A percentile compares a stretch with the other conserved stretches of the same genome.
Evolutionary conservation across 2,113 vertebrate species (phyloP).

Genomic region (Jacana jacana): DNA sequence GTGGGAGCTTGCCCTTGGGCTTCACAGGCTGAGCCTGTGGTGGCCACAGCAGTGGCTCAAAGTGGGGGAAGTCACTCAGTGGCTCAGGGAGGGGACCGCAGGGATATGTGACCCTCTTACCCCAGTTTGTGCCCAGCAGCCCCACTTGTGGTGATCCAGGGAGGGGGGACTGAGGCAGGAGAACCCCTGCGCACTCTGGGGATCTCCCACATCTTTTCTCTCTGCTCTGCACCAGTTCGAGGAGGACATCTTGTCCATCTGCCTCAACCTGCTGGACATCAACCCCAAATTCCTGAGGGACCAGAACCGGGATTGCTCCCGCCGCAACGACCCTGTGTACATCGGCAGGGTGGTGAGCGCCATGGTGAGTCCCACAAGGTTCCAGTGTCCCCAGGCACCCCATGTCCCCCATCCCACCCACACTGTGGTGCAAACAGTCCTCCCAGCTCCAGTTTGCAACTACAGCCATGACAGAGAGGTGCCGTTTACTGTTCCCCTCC

Average conservation of each 20-base stretch:
- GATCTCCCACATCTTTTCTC: not conserved
- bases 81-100: rapidly evolving
- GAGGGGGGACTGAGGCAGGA: not conserved
- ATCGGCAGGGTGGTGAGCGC: constrained; percentile 85
- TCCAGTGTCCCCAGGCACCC: not conserved
- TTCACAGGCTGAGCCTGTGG: not conserved
- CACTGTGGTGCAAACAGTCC: too few species aligned
- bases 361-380: constrained; percentile 77
- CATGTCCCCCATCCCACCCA: not conserved
- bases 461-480: not conserved
- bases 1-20: not conserved
- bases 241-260: constrained; percentile 79
- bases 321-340: constrained; percentile 78
- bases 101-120: not conserved
- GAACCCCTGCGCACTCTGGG: rapidly evolving
- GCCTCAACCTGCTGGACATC: constrained; percentile 82
- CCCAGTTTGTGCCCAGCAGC: not conserved
- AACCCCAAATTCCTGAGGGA: constrained; percentile 83
- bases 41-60: not conserved
- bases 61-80: rapidly evolving
- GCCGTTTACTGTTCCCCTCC: not conserved
- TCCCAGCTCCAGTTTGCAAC: not conserved
- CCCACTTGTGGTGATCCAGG: not conserved
- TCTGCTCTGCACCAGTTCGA: constrained; percentile 77
- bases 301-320: constrained; percentile 75